These are phyloP conservation scores for Parazoanthus swiftii DNA, from an alignment of 92 coral and sea anemone genomes.

Conservation along the genomic window DNA sequence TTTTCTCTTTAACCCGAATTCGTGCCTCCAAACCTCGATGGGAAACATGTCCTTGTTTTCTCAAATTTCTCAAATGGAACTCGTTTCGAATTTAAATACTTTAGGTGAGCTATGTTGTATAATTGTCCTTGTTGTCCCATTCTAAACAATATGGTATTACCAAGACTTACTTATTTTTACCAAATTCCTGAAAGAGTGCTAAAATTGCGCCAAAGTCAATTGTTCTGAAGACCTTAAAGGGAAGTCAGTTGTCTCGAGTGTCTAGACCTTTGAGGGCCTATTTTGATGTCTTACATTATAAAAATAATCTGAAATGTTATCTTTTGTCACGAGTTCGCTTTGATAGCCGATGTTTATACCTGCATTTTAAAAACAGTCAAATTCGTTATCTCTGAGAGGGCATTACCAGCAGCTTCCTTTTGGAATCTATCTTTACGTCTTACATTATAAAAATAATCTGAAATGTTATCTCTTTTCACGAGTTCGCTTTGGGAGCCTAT, in stretches of 20 bases:
- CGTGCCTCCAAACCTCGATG: neutral
- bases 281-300: too few relatives aligned
- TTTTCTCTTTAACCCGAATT: neutral
- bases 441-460: too few relatives aligned
- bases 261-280: too few relatives aligned
- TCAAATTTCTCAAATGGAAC: neutral
- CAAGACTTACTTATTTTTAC: too few relatives aligned
- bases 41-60: neutral
- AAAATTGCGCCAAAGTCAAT: neutral
- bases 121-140: neutral
- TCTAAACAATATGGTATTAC: neutral
- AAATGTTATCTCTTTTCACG: neutral
- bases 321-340: slow-evolving; percentile 54
- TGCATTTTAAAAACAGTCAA: slow-evolving; percentile 48
- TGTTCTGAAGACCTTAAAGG: neutral
- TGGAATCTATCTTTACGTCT: neutral
- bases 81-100: neutral
- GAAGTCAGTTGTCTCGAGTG: too few relatives aligned
- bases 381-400: neutral
- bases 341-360: slow-evolving; percentile 1
- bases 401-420: too few relatives aligned
- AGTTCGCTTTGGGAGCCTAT: neutral
- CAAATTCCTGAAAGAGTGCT: neutral
- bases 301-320: too few relatives aligned
- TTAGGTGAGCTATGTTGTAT: too few relatives aligned